These are phyloP conservation scores for Diuraphis noxia DNA, from an alignment of 1,140 invertebrate species.

Conservation along the genomic window DNA sequence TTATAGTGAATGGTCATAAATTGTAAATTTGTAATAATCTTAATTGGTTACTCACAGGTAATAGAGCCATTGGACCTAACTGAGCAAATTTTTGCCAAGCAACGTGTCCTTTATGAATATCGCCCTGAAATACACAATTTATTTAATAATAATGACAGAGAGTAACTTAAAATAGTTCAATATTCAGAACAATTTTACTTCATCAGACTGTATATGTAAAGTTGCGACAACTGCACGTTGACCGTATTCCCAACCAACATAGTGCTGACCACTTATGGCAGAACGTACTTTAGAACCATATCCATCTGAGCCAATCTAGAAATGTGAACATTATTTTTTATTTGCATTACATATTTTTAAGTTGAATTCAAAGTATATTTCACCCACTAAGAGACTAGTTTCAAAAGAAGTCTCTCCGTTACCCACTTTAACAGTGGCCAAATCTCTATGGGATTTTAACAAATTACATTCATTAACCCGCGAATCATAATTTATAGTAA, in stretches of 20 bases:
- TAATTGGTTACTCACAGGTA: conserved; percentile 72
- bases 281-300: conserved; percentile 82
- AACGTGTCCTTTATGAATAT: conserved; percentile 67
- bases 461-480: conserved; percentile 65
- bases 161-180: background rate
- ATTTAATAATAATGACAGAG: background rate
- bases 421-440: conserved; percentile 61
- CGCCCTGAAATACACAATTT: background rate
- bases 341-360: conserved; percentile 37
- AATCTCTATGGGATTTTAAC: conserved; percentile 58
- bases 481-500: conserved; percentile 63
- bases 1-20: too few species aligned
- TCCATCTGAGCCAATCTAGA: conserved; percentile 90
- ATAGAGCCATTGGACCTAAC: conserved; percentile 84
- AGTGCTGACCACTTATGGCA: conserved; percentile 74
- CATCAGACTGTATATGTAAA: conserved; percentile 65
- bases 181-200: conserved; percentile 20
- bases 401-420: conserved; percentile 65
- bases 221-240: conserved; percentile 91
- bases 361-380: background rate
- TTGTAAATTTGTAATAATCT: conserved; percentile 15
- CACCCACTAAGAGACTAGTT: conserved; percentile 67
- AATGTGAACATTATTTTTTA: conserved; percentile 48
- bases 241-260: conserved; percentile 80
- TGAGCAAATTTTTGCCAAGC: conserved; percentile 96